Base-by-base conservation (phyloP, 2,888 invertebrate species). In the Ectropis crepuscularia region DNA sequence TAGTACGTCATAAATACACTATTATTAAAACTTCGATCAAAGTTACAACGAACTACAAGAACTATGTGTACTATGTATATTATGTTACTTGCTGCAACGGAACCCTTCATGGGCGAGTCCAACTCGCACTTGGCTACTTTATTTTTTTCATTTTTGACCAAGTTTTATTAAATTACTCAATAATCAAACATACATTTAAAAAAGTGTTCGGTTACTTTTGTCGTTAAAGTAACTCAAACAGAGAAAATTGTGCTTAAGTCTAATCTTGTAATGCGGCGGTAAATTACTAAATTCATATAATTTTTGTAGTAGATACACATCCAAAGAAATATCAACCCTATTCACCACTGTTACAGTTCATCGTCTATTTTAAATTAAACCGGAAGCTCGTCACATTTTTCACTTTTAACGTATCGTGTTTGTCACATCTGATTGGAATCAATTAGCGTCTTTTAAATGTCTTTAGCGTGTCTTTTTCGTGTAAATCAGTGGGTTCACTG, bases 401-500 rank as follows among this genome's bases (percentile, higher is more conserved):
- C 73, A 71, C 73, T 70, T 71, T 71, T 62, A 64, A 68, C 64
- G 69, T 66, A 65, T 70, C 57, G 46, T 72, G 69, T 76, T 76
- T 80, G 79, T 80, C 79, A 75, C 77, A 68, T 65, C 65, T 64
- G 74, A 75, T 78, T 78, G 74, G 68, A 74, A 73, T 76, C 77
- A 79, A 80, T 80, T 80, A 80, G 73, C 71, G 59, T 61, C 67
- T 72, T 76, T 58, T 57, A 72, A 64, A 67, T 68, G 67, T 72
- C 60, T 71, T 68, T 46, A 51, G 65, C 65, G 66, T 67, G 70
- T 72, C 41, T 42, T 51, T 67, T 69, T 68, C 62, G 67, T 71
- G 69, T 45, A 37, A 51, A 66, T 55, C 57, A 12, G 58, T 42
- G 45, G 63, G 6, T 51, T 70, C 70, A 72, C 64, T 62, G 59